Conservation (phyloP, 1,140 invertebrate species). For the Nebria ingens region DNA sequence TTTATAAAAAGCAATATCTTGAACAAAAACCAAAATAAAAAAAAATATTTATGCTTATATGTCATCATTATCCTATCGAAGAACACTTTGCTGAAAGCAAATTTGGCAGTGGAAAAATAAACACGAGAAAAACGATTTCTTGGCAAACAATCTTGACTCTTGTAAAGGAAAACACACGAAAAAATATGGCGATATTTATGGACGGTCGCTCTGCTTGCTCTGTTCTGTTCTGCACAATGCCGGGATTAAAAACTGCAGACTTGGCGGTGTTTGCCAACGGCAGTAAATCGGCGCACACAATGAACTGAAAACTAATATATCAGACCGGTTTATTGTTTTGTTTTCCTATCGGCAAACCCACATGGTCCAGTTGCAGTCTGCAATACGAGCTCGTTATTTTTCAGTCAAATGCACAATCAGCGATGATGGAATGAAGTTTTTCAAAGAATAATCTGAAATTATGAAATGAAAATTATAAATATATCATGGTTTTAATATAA, state of each 20-base stretch:
- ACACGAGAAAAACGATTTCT: background rate
- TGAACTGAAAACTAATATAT: conserved; percentile 7
- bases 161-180: background rate
- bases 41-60: background rate
- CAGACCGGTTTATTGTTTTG: conserved; percentile 12
- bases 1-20: too few species aligned
- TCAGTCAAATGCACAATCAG: too few species aligned
- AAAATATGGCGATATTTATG: background rate
- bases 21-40: too few species aligned
- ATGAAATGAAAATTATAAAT: too few species aligned
- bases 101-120: background rate
- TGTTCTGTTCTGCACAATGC: background rate
- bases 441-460: too few species aligned
- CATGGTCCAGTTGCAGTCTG: background rate
- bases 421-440: too few species aligned
- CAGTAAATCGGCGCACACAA: conserved; percentile 3
- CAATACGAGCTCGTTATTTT: too few species aligned
- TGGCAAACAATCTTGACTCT: conserved; percentile 4
- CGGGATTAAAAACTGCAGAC: conserved; percentile 4
- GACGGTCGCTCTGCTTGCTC: too few species aligned
- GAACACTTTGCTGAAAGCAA: background rate
- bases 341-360: conserved; percentile 5
- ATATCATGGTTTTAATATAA: too few species aligned
- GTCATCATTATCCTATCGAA: background rate
- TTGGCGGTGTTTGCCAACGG: background rate